Conservation (phyloP, 2,113 vertebrate species). For the Gobius niger region DNA sequence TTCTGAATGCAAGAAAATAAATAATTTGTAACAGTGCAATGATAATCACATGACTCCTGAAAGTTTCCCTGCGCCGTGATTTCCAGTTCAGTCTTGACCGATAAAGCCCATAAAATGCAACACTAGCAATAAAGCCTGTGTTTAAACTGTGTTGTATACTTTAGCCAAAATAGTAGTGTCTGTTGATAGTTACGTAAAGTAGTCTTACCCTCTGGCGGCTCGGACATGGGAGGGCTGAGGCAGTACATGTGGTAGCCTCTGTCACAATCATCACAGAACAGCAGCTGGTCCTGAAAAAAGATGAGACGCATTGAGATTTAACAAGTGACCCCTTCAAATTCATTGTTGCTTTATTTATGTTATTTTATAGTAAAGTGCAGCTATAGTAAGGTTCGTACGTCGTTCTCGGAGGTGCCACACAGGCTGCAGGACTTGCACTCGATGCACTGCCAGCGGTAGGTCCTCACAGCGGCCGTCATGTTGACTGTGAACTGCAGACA, state of each 20-base stretch:
- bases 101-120: no score
- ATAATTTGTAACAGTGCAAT: no score
- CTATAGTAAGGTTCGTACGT: constrained; percentile 75
- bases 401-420: constrained; percentile 92
- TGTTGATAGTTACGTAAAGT: neutral
- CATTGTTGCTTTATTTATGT: neutral
- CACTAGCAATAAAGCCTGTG: neutral
- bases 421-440: constrained; percentile 96
- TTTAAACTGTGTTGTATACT: neutral
- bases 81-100: no score
- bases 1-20: no score
- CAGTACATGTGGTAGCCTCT: constrained; percentile 96
- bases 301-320: constrained; percentile 1
- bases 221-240: constrained; percentile 92
- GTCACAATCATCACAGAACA: constrained; percentile 93
- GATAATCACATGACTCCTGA: no score
- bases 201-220: constrained; percentile 88
- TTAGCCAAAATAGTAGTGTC: neutral
- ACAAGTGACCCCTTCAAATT: neutral
- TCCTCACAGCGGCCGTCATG: constrained; percentile 92
- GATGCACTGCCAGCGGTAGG: constrained; percentile 95
- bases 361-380: neutral
- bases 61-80: no score
- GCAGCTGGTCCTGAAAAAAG: constrained; percentile 86
- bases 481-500: constrained; percentile 96